Conservation (phyloP, 2,797 vertebrate genomes). For the Onychomys leucogaster region DNA sequence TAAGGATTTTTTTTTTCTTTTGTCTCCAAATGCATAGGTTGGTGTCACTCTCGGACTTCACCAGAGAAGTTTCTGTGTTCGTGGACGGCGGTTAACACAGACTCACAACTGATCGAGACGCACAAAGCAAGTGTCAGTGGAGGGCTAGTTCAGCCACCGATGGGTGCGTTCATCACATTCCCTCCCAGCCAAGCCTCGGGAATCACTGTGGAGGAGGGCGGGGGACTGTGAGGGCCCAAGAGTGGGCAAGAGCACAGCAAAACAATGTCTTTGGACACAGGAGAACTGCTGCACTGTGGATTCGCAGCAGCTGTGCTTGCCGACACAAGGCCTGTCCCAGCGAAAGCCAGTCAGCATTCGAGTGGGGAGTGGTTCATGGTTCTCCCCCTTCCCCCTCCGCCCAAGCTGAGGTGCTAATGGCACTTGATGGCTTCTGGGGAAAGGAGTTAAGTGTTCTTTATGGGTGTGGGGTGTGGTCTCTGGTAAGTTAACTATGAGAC, state of each 20-base stretch:
- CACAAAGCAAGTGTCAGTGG: neutral
- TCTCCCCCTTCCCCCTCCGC: neutral
- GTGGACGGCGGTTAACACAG: neutral
- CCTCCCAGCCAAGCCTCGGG: neutral
- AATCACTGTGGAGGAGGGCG: accelerated
- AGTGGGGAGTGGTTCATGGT: neutral
- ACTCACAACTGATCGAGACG: no score
- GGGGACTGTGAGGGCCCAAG: neutral
- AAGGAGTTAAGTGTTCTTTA: neutral
- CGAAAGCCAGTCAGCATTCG: neutral
- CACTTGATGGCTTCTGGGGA: neutral
- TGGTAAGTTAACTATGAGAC: neutral
- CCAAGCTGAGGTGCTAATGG: neutral
- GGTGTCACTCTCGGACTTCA: neutral
- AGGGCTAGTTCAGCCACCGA: neutral
- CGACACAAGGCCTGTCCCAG: accelerated
- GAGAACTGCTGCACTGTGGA: neutral
- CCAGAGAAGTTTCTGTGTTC: neutral
- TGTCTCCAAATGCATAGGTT: neutral
- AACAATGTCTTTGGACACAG: neutral
- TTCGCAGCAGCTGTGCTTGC: neutral
- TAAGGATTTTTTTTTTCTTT: no score
- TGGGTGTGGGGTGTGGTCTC: neutral
- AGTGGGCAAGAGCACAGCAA: neutral
- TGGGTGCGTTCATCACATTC: no score